Evolutionary conservation across 2,113 vertebrate genomes (phyloP), one percentile per base, ranked within the genome.

Genomic region (Grammomys surdaster): DNA sequence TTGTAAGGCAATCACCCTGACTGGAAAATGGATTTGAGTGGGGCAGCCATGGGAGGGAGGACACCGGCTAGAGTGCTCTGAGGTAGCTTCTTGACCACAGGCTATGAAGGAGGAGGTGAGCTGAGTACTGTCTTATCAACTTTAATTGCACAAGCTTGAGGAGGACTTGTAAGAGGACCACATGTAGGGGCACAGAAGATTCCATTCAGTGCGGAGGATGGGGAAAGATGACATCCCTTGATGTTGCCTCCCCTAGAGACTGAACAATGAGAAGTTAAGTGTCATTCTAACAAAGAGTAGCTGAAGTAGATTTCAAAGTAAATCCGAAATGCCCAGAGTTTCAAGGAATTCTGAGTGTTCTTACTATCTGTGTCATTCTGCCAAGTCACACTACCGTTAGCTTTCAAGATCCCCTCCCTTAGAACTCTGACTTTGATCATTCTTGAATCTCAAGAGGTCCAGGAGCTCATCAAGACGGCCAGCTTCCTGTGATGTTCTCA

Each of bases 1-100:
- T 92, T 88, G 51, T 86, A 72, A 90, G 70, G 67, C 82, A 72
- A 88, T 86, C 81, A 78, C 86, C 60, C 67, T 90, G 80, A 48
- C 58, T 77, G 60, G 85, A 88, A 92, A 93, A 65, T 60, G 86
- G 72, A 84, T 73, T 36, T 33, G 69, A 46, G 67, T 7, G 51
- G 63, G 22, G 28, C 22, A 40, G 84, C 14, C 0, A 3, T 46
- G n/a, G 40, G 33, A 58, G 58, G 7, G 36, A 24, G 60, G 60
- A 7, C 7, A 7, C 17, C 2, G 33, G 72, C 22, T 40, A 24
- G 31, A 43, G 5, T 28, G 31, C 7, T 46, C 22, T 60, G 80
- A 16, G 69, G 24, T 46, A 36, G 51, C 67, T 31, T 69, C n/a
- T 75, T 11, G 9, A 43, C n/a, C n/a, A 7, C 20, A 58, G 26